Conservation (phyloP, 2,797 vertebrate genomes). For the Eurystomus glaucurus region DNA sequence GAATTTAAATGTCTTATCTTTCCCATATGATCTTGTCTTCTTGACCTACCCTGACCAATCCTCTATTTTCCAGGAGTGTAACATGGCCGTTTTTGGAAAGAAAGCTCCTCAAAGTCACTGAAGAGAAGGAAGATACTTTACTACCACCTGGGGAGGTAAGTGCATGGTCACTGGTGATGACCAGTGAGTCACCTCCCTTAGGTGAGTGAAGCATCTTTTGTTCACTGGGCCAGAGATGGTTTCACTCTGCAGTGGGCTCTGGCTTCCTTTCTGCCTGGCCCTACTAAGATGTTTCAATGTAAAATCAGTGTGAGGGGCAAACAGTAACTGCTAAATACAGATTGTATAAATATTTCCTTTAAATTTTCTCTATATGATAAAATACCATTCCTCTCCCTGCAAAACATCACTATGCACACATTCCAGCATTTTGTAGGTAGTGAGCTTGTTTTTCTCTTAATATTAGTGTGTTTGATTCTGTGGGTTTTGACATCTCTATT, state of each 20-base stretch:
- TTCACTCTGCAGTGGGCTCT: not conserved
- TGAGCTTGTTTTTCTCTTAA: constrained; percentile 66
- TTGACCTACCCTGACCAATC: not conserved
- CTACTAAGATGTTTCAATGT: not conserved
- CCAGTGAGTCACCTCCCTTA: constrained; percentile 46
- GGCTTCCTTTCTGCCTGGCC: not conserved
- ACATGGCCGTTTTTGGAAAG: not conserved
- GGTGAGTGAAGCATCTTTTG: constrained; percentile 18
- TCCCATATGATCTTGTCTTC: not conserved
- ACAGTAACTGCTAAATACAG: not conserved
- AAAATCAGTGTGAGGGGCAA: not conserved
- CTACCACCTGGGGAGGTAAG: constrained; percentile 8
- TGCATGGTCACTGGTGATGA: not conserved
- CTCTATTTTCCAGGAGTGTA: not conserved
- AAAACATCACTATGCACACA: not conserved
- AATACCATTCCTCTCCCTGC: not conserved
- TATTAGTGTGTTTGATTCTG: constrained; percentile 62
- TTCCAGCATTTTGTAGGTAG: constrained; percentile 5
- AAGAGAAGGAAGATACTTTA: not conserved
- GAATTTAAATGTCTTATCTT: not conserved
- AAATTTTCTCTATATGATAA: not conserved
- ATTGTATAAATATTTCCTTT: not conserved
- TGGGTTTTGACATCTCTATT: constrained; percentile 81
- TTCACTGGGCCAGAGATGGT: constrained; percentile 33
- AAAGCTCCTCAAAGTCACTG: not conserved